A percentile compares a stretch with the other conserved stretches of the same genome.
Evolutionary conservation across 2,797 vertebrate genomes (phyloP).

Genomic region (Delichon dasypus): DNA sequence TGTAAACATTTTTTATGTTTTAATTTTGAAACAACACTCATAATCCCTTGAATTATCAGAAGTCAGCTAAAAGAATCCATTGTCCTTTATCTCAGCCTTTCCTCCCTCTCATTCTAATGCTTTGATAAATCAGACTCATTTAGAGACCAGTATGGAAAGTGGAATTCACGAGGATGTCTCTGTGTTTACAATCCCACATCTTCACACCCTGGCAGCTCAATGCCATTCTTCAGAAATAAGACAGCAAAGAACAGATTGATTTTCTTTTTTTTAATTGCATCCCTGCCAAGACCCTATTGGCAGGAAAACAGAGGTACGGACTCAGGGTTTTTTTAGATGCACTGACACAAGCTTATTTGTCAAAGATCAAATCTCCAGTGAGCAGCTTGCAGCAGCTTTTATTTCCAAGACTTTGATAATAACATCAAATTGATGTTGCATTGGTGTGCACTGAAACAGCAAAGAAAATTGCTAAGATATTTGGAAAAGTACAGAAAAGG

Average conservation of each 20-base stretch:
- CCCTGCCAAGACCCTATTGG: conserved; percentile 4
- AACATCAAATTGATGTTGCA: conserved; percentile 53
- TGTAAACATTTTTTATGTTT: not conserved
- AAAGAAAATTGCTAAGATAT: conserved; percentile 24
- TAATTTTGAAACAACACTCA: not conserved
- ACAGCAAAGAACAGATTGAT: conserved; percentile 55
- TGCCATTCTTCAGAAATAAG: conserved; percentile 45
- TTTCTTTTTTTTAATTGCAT: conserved; percentile 59
- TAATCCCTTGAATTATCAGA: not conserved
- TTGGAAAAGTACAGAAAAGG: conserved; percentile 30
- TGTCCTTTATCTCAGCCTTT: not conserved
- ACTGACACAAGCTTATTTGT: conserved; percentile 53
- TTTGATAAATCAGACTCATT: conserved; percentile 42
- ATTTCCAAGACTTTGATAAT: conserved; percentile 60
- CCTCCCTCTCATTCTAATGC: not conserved
- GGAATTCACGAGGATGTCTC: not conserved
- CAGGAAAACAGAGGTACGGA: conserved; percentile 29
- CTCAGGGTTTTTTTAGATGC: conserved; percentile 3
- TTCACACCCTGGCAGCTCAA: not conserved
- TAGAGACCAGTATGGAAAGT: not conserved
- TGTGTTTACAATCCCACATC: conserved; percentile 19
- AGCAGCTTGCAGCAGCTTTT: conserved; percentile 39
- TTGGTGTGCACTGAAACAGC: conserved; percentile 23
- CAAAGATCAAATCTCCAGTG: conserved; percentile 58
- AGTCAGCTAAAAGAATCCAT: not conserved